These are phyloP conservation scores for Motacilla alba DNA, from an alignment of 2,113 vertebrate genomes.

Conservation along the genomic window DNA sequence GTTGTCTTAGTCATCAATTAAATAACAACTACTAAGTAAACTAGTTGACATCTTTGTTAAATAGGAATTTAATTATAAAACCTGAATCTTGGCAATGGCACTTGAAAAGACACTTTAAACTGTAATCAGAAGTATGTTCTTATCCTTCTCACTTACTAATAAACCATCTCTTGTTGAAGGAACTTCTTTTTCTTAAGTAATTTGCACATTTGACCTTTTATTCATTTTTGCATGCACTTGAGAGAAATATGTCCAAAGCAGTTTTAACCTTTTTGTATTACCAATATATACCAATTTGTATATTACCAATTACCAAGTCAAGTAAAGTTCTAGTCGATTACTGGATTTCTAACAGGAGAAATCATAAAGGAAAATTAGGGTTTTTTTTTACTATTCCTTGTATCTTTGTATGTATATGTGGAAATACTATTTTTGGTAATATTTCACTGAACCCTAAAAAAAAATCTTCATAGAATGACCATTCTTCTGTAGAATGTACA, in stretches of 20 bases:
- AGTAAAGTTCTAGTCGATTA: neutral
- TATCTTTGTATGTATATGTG: neutral
- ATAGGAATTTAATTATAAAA: slow-evolving; percentile 59
- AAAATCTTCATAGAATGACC: neutral
- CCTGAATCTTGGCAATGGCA: slow-evolving; percentile 43
- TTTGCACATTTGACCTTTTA: neutral
- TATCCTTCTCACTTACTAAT: slow-evolving; percentile 38
- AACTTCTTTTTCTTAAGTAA: slow-evolving; percentile 29
- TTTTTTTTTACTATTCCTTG: neutral
- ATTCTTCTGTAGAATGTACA: neutral
- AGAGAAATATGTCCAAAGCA: neutral
- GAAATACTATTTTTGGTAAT: neutral
- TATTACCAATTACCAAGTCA: neutral
- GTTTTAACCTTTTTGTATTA: neutral
- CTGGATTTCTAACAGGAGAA: neutral
- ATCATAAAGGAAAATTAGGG: neutral
- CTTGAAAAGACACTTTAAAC: slow-evolving; percentile 57
- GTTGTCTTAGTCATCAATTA: slow-evolving; percentile 54
- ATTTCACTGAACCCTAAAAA: neutral
- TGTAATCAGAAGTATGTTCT: neutral
- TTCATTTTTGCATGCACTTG: neutral
- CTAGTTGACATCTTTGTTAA: slow-evolving; percentile 53
- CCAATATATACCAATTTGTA: neutral
- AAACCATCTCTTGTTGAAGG: slow-evolving; percentile 13
- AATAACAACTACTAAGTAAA: slow-evolving; percentile 56